Evolutionary conservation across 64 coral and sea anemone genomes (phyloP), one percentile per base, ranked within the genome.

Genomic region (Montipora sp.): DNA sequence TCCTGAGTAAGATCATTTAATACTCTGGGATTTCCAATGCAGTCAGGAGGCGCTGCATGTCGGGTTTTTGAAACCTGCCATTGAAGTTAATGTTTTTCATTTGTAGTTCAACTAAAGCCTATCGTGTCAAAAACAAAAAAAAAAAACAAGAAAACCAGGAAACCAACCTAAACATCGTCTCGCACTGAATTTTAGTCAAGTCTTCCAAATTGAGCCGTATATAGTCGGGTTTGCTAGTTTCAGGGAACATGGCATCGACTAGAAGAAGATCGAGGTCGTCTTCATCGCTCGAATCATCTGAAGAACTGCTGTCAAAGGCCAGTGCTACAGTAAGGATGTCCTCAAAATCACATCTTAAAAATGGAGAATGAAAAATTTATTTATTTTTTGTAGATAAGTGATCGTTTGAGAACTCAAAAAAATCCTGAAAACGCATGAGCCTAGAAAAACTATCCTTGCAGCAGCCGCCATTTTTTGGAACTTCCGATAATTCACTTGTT

Each of bases 211-310:
- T 74, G 71, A 74, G 71, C 71, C 71, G 71, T 74, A 74, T 74
- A 74, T 74, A 74, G 71, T 74, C 71, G 71, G 71, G 71, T 20
- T 74, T 74, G 71, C 71, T 74, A 74, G 71, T 74, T 74, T 74
- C 71, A 74, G 71, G 71, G 71, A 74, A 74, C 71, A 74, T 74
- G 71, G 71, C 71, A 74, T 74, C 71, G 71, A 74, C 71, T 19
- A 74, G 71, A 74, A 16, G 71, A 74, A 74, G 71, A 74, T 74
- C 71, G 12, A 74, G 71, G 71, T 74, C 71, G 71, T 74, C 71
- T 74, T 74, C 71, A 74, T 74, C 71, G 71, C 71, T 74, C 71
- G 71, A 74, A 74, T 74, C 71, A 74, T 74, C 71, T 74, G 71
- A 74, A 74, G 71, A 74, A 74, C 71, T 74, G 71, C 71, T 74